These are phyloP conservation scores for Atlantisia rogersi DNA, from an alignment of 2,113 vertebrate species.

Conservation along the genomic window DNA sequence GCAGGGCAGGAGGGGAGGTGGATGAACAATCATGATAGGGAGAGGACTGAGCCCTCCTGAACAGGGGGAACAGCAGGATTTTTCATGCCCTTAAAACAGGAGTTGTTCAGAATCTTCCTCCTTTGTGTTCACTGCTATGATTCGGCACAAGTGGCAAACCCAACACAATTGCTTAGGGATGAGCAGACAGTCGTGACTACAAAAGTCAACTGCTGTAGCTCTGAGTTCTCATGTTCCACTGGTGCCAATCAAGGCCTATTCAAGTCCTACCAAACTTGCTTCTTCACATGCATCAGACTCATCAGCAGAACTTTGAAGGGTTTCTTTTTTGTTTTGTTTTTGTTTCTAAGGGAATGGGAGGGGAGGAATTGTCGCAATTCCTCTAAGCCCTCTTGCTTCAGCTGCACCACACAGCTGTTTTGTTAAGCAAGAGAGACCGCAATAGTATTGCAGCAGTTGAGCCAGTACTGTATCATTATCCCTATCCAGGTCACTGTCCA, in stretches of 20 bases:
- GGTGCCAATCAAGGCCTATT: background rate
- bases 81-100: background rate
- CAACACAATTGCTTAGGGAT: background rate
- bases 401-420: slow-evolving; percentile 32
- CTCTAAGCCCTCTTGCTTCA: slow-evolving; percentile 44
- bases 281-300: background rate
- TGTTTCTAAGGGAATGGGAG: slow-evolving; percentile 45
- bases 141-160: background rate
- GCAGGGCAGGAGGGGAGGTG: accelerated
- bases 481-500: background rate
- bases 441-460: background rate
- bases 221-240: background rate
- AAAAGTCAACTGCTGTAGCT: background rate
- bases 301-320: background rate
- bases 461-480: background rate
- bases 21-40: background rate
- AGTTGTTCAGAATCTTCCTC: background rate
- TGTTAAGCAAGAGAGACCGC: slow-evolving; percentile 37
- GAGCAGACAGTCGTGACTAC: background rate
- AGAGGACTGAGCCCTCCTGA: background rate
- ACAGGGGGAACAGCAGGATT: background rate
- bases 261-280: background rate
- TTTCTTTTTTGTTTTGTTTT: slow-evolving; percentile 22
- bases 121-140: background rate
- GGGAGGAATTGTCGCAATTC: slow-evolving; percentile 25